phyloP scores from a whole-genome alignment of 35 echinoderm and acorn worm genomes.

The Apostichopus japonicus region DNA sequence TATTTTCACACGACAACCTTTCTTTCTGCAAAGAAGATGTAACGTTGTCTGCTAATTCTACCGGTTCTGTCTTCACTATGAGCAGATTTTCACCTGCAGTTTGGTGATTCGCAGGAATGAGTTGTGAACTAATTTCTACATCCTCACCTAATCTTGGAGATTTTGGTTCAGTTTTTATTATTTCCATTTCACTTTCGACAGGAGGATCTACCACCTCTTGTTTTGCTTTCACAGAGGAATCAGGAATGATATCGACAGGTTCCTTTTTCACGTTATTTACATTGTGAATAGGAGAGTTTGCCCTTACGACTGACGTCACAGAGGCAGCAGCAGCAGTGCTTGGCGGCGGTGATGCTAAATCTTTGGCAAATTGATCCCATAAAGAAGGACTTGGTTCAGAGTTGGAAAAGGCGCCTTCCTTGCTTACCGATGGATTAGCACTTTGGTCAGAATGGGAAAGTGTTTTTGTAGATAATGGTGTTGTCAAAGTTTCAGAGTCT shows the following conservation, averaged over 20 bases:
- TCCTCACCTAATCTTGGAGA: background rate
- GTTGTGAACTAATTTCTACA: background rate
- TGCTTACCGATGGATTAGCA: background rate
- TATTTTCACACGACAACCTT: background rate
- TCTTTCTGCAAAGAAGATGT: background rate
- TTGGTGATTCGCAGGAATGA: background rate
- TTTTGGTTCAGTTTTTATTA: background rate
- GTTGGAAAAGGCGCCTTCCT: background rate
- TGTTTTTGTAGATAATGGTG: background rate
- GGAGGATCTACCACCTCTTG: background rate
- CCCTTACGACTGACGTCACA: background rate
- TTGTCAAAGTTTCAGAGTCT: background rate
- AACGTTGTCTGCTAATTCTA: background rate
- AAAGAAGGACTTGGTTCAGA: constrained; percentile 1
- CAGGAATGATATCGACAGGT: constrained; percentile 33
- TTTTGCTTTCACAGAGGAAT: background rate
- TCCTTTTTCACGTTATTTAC: constrained; percentile 19
- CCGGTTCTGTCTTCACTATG: constrained; percentile 3
- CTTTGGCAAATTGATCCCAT: constrained; percentile 51
- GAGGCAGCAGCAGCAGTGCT: background rate
- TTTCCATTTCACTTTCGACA: background rate
- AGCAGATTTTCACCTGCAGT: background rate
- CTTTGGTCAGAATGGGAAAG: background rate
- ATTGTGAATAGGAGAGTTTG: background rate
- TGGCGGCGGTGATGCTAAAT: background rate